Evolutionary conservation across 2,797 vertebrate species (phyloP).

Genomic region (Crax fasciolata): DNA sequence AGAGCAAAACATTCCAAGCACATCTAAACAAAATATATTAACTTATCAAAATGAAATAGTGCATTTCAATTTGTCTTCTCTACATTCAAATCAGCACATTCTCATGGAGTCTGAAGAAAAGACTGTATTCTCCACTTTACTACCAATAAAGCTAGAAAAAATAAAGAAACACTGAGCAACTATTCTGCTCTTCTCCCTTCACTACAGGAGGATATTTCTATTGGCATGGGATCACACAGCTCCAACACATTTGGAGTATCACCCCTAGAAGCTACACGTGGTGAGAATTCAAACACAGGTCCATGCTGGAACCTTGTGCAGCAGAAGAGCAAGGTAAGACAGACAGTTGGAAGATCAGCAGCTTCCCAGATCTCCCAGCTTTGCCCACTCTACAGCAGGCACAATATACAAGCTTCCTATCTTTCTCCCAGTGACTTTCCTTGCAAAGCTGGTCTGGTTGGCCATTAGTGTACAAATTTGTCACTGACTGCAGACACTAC

Average conservation of each 20-base stretch:
- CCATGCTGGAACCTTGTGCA: not conserved
- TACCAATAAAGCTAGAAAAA: not conserved
- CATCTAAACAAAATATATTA: not conserved
- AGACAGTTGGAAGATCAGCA: not conserved
- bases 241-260: not conserved
- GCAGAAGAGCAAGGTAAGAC: not conserved
- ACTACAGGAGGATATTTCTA: not conserved
- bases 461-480: not conserved
- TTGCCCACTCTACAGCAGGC: not conserved
- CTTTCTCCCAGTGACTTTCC: not conserved
- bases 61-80: not conserved
- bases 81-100: not conserved
- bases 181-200: not conserved
- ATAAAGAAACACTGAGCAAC: not conserved
- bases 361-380: not conserved
- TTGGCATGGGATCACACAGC: not conserved
- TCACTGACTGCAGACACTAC: not conserved
- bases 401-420: not conserved
- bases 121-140: not conserved
- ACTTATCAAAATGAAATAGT: not conserved
- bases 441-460: not conserved
- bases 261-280: not conserved
- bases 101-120: not conserved
- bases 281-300: not conserved
- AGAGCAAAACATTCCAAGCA: not conserved